Evolutionary conservation across 2,113 vertebrate genomes (phyloP), one percentile per base, ranked within the genome.

Genomic region (Myodes glareolus): DNA sequence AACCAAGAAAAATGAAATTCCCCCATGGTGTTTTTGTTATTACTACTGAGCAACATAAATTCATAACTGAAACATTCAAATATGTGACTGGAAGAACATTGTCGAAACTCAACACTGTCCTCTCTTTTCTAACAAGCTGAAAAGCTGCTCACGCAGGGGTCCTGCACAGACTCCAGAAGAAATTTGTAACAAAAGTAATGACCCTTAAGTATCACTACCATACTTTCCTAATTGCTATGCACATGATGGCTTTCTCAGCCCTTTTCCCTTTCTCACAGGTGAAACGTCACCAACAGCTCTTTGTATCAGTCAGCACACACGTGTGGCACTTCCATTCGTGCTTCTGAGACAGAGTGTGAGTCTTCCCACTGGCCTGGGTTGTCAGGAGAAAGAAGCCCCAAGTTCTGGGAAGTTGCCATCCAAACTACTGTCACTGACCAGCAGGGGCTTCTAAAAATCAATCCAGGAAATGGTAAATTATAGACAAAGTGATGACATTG

Each of bases 1-100:
- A 94, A 67, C 4, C 9, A 94, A 86, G 72, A 86, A 81, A 91
- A 88, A 70, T 29, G 9, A 7, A 78, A 81, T 92, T 93, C 65
- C 7, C 36, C 52, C n/a, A 13, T 80, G 42, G 9, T 29, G 45
- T 31, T 93, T 97, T 88, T 94, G 19, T 85, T 88, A 93, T 63
- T 65, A 88, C 80, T 72, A 82, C 67, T 72, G 50, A 88, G 33
- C 36, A 85, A 92, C 94, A 88, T 50, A 76, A 90, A 67, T 5
- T 88, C 8, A 42, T 31, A 45, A 72, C 76, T 84, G 47, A 73
- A 87, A 73, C 91, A 63, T 72, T n/a, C 73, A n/a, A 92, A 93
- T 27, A 84, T 39, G 47, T 82, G 45, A 73, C 29, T 78, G 73
- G 61, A 36, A 85, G 90, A 95, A 31, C 70, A 33, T 42, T 19